These are phyloP conservation scores for Apeira syringaria DNA, from an alignment of 2,888 invertebrate genomes.

Conservation along the genomic window DNA sequence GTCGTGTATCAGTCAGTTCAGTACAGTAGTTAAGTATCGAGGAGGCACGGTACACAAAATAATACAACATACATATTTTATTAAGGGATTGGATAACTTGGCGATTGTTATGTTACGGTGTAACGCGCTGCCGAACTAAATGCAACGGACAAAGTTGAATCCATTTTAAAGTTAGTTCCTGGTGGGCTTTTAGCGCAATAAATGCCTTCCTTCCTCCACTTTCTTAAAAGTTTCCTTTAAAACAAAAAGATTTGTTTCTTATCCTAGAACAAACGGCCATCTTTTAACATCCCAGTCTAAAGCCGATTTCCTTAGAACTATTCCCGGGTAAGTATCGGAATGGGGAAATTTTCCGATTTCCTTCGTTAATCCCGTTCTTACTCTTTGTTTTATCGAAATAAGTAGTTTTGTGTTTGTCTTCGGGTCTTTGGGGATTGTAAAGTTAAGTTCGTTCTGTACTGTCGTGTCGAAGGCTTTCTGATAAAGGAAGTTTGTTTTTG, in stretches of 20 bases:
- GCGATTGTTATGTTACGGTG: slow-evolving; percentile 49
- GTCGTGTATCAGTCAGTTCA: too few relatives aligned
- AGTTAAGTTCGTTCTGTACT: slow-evolving; percentile 18
- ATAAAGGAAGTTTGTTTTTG: slow-evolving; percentile 1
- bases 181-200: slow-evolving; percentile 80
- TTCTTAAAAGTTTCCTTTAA: slow-evolving; percentile 80
- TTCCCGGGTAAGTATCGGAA: slow-evolving; percentile 29
- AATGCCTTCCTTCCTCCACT: slow-evolving; percentile 81
- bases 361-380: slow-evolving; percentile 32
- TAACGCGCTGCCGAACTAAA: slow-evolving; percentile 55
- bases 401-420: slow-evolving; percentile 35
- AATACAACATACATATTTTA: too few relatives aligned
- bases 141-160: slow-evolving; percentile 81
- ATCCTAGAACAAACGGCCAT: slow-evolving; percentile 68
- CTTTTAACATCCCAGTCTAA: slow-evolving; percentile 33
- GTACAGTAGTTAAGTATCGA: too few relatives aligned
- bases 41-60: too few relatives aligned
- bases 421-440: slow-evolving; percentile 19
- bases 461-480: slow-evolving; percentile 6
- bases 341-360: slow-evolving; percentile 32
- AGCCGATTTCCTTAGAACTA: slow-evolving; percentile 30
- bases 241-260: slow-evolving; percentile 79
- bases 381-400: slow-evolving; percentile 34
- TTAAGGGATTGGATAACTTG: too few relatives aligned
- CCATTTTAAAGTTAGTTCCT: slow-evolving; percentile 81